phyloP scores from a whole-genome alignment of 2,113 vertebrate genomes.

The Epinephelus moara region DNA sequence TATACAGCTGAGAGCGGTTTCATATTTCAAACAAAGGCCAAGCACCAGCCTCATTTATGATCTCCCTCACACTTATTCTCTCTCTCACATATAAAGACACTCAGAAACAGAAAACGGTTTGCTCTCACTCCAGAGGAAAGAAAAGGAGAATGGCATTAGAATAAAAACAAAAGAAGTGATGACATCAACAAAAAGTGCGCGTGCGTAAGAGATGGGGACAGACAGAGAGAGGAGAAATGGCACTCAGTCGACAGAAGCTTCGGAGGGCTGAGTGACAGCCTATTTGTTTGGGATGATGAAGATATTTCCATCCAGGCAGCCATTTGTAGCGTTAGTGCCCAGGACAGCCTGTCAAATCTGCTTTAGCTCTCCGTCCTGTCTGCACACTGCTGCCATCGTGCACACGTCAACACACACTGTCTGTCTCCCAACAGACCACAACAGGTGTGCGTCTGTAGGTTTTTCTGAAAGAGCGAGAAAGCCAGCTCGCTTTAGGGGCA shows the following conservation, averaged over 20 bases:
- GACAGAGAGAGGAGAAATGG: constrained; percentile 28
- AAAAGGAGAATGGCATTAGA: constrained; percentile 16
- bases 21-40: constrained; percentile 81
- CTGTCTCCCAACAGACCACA: constrained; percentile 55
- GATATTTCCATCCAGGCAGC: constrained; percentile 79
- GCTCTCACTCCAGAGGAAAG: constrained; percentile 18
- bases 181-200: constrained; percentile 30
- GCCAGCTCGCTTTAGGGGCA: constrained; percentile 12
- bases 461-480: constrained; percentile 40
- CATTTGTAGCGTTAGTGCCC: constrained; percentile 74
- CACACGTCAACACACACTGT: constrained; percentile 40
- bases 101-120: neutral
- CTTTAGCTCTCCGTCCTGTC: constrained; percentile 71
- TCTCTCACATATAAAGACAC: neutral
- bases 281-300: constrained; percentile 80
- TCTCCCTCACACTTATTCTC: constrained; percentile 41
- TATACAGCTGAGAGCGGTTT: constrained; percentile 78
- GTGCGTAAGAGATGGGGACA: neutral
- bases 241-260: constrained; percentile 52
- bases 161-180: constrained; percentile 22
- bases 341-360: constrained; percentile 82
- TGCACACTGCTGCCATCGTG: constrained; percentile 46
- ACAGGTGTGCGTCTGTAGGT: constrained; percentile 55
- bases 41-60: constrained; percentile 69
- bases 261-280: constrained; percentile 67